These are phyloP conservation scores for Drosophila ficusphila DNA, from an alignment of 1,140 invertebrate genomes.

Conservation along the genomic window DNA sequence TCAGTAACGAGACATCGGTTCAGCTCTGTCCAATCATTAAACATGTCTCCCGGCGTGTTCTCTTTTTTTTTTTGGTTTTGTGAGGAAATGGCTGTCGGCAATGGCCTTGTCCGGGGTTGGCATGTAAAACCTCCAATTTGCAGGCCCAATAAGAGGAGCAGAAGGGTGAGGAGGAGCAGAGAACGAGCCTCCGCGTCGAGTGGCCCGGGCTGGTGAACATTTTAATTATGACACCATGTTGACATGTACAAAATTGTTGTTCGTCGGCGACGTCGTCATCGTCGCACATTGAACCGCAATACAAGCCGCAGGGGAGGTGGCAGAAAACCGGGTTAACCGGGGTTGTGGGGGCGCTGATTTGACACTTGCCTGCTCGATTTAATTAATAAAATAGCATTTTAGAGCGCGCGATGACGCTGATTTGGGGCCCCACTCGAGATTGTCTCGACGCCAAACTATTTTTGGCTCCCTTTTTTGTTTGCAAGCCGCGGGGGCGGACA, in stretches of 20 bases:
- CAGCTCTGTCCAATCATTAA: conserved; percentile 52
- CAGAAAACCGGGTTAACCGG: not conserved
- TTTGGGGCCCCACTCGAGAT: conserved; percentile 34
- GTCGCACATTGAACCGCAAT: conserved; percentile 74
- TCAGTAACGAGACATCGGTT: not conserved
- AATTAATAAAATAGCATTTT: conserved; percentile 79
- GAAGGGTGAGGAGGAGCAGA: not conserved
- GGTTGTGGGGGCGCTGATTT: conserved; percentile 55
- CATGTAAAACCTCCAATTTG: conserved; percentile 62
- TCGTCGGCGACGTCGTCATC: conserved; percentile 35
- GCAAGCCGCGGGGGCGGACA: conserved; percentile 1
- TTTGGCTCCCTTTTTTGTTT: not conserved
- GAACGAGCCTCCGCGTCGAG: not conserved
- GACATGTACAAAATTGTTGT: conserved; percentile 80
- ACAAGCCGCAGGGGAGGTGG: conserved; percentile 49
- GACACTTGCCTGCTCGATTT: conserved; percentile 77
- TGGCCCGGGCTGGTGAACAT: conserved; percentile 61
- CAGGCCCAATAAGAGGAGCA: conserved; percentile 37
- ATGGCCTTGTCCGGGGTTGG: conserved; percentile 34
- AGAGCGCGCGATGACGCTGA: conserved; percentile 69
- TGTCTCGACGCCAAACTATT: conserved; percentile 47
- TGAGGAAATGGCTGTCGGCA: conserved; percentile 49
- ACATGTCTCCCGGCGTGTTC: conserved; percentile 61
- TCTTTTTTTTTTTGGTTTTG: no score
- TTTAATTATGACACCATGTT: conserved; percentile 82